phyloP scores from a whole-genome alignment of 1,140 invertebrate species.

The Zaprionus davidi region DNA sequence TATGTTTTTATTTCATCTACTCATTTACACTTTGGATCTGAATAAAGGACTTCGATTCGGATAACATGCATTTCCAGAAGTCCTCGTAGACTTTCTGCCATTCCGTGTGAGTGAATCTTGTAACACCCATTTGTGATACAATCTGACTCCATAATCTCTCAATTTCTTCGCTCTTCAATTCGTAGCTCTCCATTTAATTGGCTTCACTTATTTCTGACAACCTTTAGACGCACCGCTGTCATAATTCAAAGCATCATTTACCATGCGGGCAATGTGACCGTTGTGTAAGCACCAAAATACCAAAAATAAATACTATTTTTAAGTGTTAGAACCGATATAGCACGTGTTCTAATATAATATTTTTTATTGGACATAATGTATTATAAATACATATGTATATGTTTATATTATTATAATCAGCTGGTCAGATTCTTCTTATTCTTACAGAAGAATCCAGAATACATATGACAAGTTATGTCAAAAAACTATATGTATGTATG shows the following conservation, averaged over 20 bases:
- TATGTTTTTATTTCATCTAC: background rate
- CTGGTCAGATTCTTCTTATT: too few relatives aligned
- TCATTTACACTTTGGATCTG: background rate
- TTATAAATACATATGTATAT: too few relatives aligned
- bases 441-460: background rate
- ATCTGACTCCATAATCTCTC: background rate
- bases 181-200: background rate
- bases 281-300: background rate
- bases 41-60: background rate
- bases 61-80: background rate
- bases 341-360: background rate
- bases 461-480: background rate
- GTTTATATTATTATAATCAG: too few relatives aligned
- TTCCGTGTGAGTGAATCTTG: background rate
- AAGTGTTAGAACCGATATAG: background rate
- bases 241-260: background rate
- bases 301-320: background rate
- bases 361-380: too few relatives aligned
- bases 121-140: background rate
- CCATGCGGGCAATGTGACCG: slow-evolving; percentile 1
- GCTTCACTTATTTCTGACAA: background rate
- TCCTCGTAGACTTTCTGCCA: background rate
- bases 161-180: background rate
- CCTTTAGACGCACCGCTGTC: background rate
- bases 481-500: background rate